phyloP scores from a whole-genome alignment of 2,888 invertebrate species.

The Leptopilina myrica region DNA sequence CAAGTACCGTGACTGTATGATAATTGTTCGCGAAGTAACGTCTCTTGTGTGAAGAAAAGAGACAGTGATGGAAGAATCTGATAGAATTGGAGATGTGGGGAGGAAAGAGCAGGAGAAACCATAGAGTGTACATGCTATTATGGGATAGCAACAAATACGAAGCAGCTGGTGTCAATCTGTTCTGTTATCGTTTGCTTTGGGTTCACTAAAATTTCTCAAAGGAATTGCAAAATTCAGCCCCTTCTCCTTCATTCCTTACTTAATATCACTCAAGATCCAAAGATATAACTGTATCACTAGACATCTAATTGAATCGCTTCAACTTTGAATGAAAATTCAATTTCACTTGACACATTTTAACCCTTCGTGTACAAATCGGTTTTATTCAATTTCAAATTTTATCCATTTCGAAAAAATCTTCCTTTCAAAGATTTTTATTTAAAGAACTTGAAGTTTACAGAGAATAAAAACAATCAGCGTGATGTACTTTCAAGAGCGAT shows the following conservation, averaged over 20 bases:
- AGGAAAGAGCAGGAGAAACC: conserved; percentile 40
- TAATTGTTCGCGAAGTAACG: conserved; percentile 72
- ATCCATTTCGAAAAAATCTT: not conserved
- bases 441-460: not conserved
- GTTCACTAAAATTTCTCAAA: conserved; percentile 52
- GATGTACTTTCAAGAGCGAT: not conserved
- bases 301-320: conserved; percentile 29
- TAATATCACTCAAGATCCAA: conserved; percentile 9
- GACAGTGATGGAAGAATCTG: conserved; percentile 55
- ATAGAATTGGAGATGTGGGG: conserved; percentile 51
- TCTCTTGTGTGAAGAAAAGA: conserved; percentile 55
- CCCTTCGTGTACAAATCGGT: not conserved
- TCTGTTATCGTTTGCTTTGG: conserved; percentile 69
- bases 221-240: conserved; percentile 52
- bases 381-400: not conserved
- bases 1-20: conserved; percentile 71
- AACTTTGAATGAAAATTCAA: conserved; percentile 24
- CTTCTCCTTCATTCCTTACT: conserved; percentile 48
- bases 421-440: not conserved
- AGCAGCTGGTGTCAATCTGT: conserved; percentile 75
- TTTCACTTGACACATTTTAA: not conserved
- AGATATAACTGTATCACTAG: conserved; percentile 38
- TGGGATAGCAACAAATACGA: conserved; percentile 72
- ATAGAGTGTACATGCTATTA: conserved; percentile 64
- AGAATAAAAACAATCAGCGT: not conserved